phyloP scores from a whole-genome alignment of 2,797 vertebrate genomes.

The Centroberyx gerrardi region DNA sequence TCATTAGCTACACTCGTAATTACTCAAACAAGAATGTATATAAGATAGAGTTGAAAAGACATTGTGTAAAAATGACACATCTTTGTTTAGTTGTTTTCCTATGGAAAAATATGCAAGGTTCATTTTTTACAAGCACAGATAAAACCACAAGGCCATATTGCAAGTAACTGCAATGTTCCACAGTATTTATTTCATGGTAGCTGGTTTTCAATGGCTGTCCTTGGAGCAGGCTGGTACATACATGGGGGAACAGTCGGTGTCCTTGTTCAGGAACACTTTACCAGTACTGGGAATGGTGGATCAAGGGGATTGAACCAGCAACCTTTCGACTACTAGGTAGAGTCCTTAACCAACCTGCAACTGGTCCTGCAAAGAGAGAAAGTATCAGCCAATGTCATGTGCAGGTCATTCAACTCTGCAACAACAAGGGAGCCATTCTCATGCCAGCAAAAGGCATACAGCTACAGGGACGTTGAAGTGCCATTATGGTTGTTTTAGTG shows the following conservation, averaged over 20 bases:
- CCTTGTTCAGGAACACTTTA: constrained; percentile 8
- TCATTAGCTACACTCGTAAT: no score
- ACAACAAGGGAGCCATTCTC: constrained; percentile 33
- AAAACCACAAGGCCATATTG: background rate
- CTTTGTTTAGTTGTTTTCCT: no score
- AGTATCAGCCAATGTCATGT: constrained; percentile 25
- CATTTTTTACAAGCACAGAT: no score
- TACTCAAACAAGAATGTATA: no score
- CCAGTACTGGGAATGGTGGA: no score
- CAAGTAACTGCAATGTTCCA: no score
- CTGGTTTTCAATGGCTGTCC: constrained; percentile 14
- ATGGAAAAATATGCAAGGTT: no score
- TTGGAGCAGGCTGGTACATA: constrained; percentile 10
- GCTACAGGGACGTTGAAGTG: background rate
- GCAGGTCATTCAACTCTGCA: constrained; percentile 9
- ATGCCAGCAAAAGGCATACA: constrained; percentile 16
- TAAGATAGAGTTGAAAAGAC: no score
- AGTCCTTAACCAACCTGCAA: constrained; percentile 26
- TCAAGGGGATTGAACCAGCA: constrained; percentile 22
- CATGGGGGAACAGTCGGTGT: constrained; percentile 5
- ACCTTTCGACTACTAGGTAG: constrained; percentile 16
- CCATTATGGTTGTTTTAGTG: background rate
- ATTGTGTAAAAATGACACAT: no score
- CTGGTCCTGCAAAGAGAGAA: constrained; percentile 23
- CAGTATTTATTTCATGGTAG: no score